Base-by-base conservation (phyloP, 2,113 vertebrate species). In the Rhombomys opimus region DNA sequence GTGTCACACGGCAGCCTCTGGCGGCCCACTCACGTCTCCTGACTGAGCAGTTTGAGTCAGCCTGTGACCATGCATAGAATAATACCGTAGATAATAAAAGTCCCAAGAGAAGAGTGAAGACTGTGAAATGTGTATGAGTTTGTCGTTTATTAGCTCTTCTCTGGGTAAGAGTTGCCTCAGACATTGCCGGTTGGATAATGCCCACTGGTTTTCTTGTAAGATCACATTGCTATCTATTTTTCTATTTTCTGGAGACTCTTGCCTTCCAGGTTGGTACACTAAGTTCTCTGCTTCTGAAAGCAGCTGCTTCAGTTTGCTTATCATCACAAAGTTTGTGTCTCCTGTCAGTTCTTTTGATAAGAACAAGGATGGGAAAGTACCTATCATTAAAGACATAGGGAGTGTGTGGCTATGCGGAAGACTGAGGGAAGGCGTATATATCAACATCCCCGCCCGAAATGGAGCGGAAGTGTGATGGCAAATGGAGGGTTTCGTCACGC, bases 21-120 rank as follows among this genome's bases (percentile, higher is more conserved):
- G 38, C 6, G 25, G 65, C n/a, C 41, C 50, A 25, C 32, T 88
- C 27, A 27, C 2, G 18, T 63, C 92, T 96, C 65, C 65, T 89
- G n/a, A 67, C 54, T 72, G 61, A 73, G 78, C 46, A 90, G 18
- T 65, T 63, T 76, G 63, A 22, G 68, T 65, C 72, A 81, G 65
- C 52, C 23, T 38, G 18, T n/a, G 35, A 23, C 41, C 22, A 54
- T 11, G 8, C 8, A 54, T 59, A 35, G 8, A 38, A 11, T 90
- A 59, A 18, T 63, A 82, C 22, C 14, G 23, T 94, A 68, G 35
- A 12, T 94, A 89, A 68, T 77, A 75, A 87, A 52, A 87, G 38
- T 41, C 89, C 30, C 78, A 63, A 89, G 4, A 6, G 23, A 90
- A 92, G 65, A 93, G 57, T 15, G 54, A 57, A 95, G 87, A 95